These are phyloP conservation scores for Speoplatyrhinus poulsoni DNA, from an alignment of 2,113 vertebrate genomes.

Conservation along the genomic window DNA sequence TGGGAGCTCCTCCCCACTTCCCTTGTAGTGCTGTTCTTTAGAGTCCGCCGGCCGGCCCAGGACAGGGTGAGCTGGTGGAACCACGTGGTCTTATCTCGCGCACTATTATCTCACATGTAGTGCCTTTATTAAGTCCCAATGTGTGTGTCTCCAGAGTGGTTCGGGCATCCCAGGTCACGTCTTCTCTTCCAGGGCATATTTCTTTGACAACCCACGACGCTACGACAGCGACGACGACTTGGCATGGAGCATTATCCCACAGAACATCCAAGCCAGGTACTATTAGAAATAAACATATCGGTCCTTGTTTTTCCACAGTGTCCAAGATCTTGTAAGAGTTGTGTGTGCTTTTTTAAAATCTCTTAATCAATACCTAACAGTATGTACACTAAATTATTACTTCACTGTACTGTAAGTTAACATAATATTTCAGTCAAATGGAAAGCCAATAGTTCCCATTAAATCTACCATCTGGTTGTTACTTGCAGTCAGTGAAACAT, in stretches of 20 bases:
- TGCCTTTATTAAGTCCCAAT: background rate
- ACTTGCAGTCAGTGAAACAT: no score
- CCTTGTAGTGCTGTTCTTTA: constrained; percentile 94
- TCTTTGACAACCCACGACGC: constrained; percentile 96
- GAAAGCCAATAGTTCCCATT: no score
- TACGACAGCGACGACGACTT: constrained; percentile 96
- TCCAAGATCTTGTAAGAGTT: no score
- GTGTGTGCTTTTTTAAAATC: no score
- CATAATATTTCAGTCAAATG: no score
- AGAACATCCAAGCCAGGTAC: constrained; percentile 88
- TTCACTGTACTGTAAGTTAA: no score
- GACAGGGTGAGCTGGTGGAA: constrained; percentile 80
- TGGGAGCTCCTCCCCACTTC: constrained; percentile 98
- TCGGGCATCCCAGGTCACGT: constrained; percentile 86
- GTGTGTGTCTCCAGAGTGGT: constrained; percentile 71
- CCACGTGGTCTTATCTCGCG: background rate
- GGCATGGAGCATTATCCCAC: constrained; percentile 89
- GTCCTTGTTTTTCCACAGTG: no score
- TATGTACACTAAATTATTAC: no score
- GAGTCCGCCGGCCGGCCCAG: constrained; percentile 86
- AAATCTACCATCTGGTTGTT: no score
- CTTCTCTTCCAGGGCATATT: constrained; percentile 89
- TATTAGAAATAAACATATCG: background rate
- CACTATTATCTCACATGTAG: background rate
- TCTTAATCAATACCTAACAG: no score